Evolutionary conservation across 2,888 invertebrate genomes (phyloP).

Genomic region (Drosophila picticornis): DNA sequence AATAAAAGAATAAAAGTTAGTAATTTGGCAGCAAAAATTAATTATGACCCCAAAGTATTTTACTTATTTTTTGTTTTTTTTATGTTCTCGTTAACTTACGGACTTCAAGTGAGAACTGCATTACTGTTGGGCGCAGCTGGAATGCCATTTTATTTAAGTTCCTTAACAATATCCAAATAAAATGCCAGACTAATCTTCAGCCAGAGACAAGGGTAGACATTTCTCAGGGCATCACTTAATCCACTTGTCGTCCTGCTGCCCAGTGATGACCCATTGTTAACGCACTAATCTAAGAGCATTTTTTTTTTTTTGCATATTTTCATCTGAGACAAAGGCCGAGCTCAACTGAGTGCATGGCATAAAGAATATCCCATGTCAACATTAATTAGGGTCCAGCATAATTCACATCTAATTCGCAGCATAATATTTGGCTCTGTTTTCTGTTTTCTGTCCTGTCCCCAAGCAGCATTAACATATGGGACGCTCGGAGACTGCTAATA

Average conservation of each 20-base stretch:
- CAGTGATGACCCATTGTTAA: slow-evolving; percentile 72
- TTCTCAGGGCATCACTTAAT: slow-evolving; percentile 37
- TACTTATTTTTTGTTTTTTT: not conserved
- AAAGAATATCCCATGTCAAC: slow-evolving; percentile 73
- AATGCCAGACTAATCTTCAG: slow-evolving; percentile 35
- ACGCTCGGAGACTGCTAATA: slow-evolving; percentile 31
- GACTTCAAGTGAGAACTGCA: not conserved
- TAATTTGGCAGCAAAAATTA: slow-evolving; percentile 67
- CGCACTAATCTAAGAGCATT: slow-evolving; percentile 64
- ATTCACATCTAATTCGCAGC: slow-evolving; percentile 64
- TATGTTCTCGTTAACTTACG: not conserved
- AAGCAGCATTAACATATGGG: slow-evolving; percentile 55
- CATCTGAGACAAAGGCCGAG: slow-evolving; percentile 36
- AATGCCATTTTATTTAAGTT: slow-evolving; percentile 11
- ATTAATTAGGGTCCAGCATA: slow-evolving; percentile 75
- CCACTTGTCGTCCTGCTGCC: slow-evolving; percentile 51
- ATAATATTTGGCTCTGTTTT: slow-evolving; percentile 23
- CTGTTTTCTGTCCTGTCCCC: slow-evolving; percentile 13
- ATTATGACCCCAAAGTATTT: slow-evolving; percentile 44
- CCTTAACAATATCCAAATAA: slow-evolving; percentile 29
- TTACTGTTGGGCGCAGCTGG: not conserved
- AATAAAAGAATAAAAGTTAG: slow-evolving; percentile 27
- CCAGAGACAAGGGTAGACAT: slow-evolving; percentile 68
- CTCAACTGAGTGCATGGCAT: slow-evolving; percentile 23
- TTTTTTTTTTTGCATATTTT: slow-evolving; percentile 59